Percentiles rank a stretch among this genome's conserved stretches.
phyloP scores from a whole-genome alignment of 2,888 invertebrate species.

The Drosophila paucipuncta region DNA sequence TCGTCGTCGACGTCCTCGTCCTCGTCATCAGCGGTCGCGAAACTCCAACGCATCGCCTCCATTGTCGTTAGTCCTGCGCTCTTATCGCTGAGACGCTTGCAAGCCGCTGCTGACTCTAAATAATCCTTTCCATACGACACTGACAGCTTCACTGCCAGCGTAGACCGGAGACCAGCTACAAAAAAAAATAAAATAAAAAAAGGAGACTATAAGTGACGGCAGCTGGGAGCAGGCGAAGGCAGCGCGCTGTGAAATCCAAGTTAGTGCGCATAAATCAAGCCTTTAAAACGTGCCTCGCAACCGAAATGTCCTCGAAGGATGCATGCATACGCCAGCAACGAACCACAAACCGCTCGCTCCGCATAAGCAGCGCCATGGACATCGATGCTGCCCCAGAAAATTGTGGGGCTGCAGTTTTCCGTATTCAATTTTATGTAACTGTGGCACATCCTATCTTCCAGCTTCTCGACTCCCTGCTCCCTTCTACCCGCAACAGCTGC shows the following conservation, averaged over 20 bases:
- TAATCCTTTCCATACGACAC: slow-evolving; percentile 77
- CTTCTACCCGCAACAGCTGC: slow-evolving; percentile 16
- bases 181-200: slow-evolving; percentile 30
- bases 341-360: slow-evolving; percentile 37
- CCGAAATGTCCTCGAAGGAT: slow-evolving; percentile 79
- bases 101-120: slow-evolving; percentile 82
- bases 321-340: slow-evolving; percentile 47
- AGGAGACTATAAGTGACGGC: slow-evolving; percentile 21
- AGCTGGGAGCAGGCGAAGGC: slow-evolving; percentile 44
- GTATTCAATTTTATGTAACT: slow-evolving; percentile 82
- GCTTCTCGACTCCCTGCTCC: slow-evolving; percentile 9
- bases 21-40: slow-evolving; percentile 64
- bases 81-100: slow-evolving; percentile 77
- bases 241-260: slow-evolving; percentile 75
- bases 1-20: slow-evolving; percentile 45
- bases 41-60: slow-evolving; percentile 46
- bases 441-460: slow-evolving; percentile 65
- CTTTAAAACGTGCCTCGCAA: slow-evolving; percentile 82
- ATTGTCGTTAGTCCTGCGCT: slow-evolving; percentile 68
- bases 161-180: slow-evolving; percentile 27
- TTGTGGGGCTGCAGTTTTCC: slow-evolving; percentile 65
- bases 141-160: slow-evolving; percentile 58
- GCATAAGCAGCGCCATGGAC: slow-evolving; percentile 47
- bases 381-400: slow-evolving; percentile 63
- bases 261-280: slow-evolving; percentile 83